phyloP scores from a whole-genome alignment of 2,797 vertebrate species.

The Vespertilio murinus region DNA sequence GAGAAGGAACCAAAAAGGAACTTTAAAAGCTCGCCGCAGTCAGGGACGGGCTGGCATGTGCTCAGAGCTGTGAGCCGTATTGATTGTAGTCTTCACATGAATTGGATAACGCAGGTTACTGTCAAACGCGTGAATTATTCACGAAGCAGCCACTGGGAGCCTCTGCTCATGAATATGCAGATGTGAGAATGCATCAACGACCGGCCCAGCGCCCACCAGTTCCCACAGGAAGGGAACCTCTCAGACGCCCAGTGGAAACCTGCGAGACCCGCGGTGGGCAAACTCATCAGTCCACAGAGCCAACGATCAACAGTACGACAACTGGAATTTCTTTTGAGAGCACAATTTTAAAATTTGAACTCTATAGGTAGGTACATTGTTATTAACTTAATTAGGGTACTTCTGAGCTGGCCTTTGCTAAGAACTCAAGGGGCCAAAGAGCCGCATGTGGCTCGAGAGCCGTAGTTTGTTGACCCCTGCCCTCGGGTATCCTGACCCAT shows the following conservation, averaged over 20 bases:
- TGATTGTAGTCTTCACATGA: constrained; percentile 76
- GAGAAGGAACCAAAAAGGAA: constrained; percentile 53
- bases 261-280: not conserved
- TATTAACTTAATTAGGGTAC: too few relatives aligned
- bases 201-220: constrained; percentile 46
- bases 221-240: not conserved
- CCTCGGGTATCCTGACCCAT: not conserved
- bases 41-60: constrained; percentile 41
- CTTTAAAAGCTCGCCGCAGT: constrained; percentile 28
- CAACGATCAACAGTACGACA: too few relatives aligned
- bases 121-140: constrained; percentile 75
- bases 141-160: constrained; percentile 54
- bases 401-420: too few relatives aligned
- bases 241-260: constrained; percentile 4
- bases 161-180: constrained; percentile 73
- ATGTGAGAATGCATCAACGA: constrained; percentile 40
- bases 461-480: too few relatives aligned
- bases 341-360: too few relatives aligned
- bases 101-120: constrained; percentile 71
- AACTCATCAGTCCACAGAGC: too few relatives aligned
- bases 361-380: too few relatives aligned
- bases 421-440: too few relatives aligned
- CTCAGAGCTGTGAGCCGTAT: constrained; percentile 6
- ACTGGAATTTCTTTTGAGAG: too few relatives aligned
- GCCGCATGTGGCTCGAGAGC: too few relatives aligned